Base-by-base conservation (phyloP, 2,113 vertebrate genomes). In the Equus quagga region DNA sequence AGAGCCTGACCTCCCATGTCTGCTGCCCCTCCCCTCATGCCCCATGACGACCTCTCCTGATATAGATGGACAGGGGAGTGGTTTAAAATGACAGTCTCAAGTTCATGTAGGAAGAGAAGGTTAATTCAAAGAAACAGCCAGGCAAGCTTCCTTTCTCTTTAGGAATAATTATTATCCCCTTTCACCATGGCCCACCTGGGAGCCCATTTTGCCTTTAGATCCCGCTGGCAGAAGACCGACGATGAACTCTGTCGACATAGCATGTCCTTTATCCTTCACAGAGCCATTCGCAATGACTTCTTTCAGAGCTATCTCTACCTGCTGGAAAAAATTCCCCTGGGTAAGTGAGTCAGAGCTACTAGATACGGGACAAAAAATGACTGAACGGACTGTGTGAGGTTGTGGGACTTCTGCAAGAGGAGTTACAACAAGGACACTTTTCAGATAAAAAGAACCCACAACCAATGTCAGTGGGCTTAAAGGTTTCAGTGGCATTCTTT, bases 281-380 rank as follows among this genome's bases (percentile, higher is more conserved):
- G 98, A 95, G 98, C 99, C 0, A 99, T 99, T 93, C 98, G 99
- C 92, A 99, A 98, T 28, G 99, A 99, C 95, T 99, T 99, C 98
- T 99, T 99, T 90, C 99, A 99, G 98, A 99, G 99, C 98, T 99
- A 99, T 97, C 99, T 99, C 82, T 99, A 99, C 97, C 98, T 99
- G 97, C 98, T 99, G 98, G 99, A 99, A 98, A 99, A 99, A 97
- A 99, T 98, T 33, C 99, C 99, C 78, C 96, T 99, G 97, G 99
- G 99, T 99, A 99, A 99, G 99, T 99, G 97, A 69, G 89, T 9
- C 86, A 36, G 97, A 97, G 84, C 80, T 85, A n/a, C 28, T 19
- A 36, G 87, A 85, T 18, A 41, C 80, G 33, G 78, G 51, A 86
- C 7, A 46, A 87, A 84, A 65, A 69, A 46, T 70, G 88, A 70